phyloP scores from a whole-genome alignment of 2,113 vertebrate species.

The Protomyctophum bolini region DNA sequence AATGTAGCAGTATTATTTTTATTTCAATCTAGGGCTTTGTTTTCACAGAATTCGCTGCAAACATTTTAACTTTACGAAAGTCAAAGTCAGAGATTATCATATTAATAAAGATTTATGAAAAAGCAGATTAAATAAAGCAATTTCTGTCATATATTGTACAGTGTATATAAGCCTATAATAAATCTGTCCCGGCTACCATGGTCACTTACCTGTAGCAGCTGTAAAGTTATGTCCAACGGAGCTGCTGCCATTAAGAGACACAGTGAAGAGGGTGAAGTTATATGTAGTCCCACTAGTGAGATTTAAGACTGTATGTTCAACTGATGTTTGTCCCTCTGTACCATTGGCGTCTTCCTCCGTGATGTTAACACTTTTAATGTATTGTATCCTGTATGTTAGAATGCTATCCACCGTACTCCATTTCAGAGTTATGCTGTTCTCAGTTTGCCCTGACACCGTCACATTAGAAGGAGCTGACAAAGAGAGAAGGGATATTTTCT shows the following conservation, averaged over 20 bases:
- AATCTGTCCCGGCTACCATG: too few relatives aligned
- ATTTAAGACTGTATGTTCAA: not conserved
- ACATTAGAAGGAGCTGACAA: not conserved
- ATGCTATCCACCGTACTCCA: slow-evolving; percentile 6
- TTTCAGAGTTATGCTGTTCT: slow-evolving; percentile 46
- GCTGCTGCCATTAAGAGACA: not conserved
- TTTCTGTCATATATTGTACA: too few relatives aligned
- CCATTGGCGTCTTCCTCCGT: not conserved
- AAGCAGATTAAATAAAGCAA: too few relatives aligned
- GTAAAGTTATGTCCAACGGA: not conserved
- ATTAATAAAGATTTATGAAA: too few relatives aligned
- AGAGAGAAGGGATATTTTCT: not conserved
- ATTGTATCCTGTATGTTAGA: slow-evolving; percentile 16
- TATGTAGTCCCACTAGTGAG: slow-evolving; percentile 37
- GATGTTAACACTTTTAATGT: not conserved
- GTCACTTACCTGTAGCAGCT: slow-evolving; percentile 27
- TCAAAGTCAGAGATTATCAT: too few relatives aligned
- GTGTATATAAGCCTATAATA: too few relatives aligned
- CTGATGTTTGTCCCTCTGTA: rapidly evolving
- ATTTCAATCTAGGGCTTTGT: too few relatives aligned
- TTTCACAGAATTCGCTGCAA: too few relatives aligned
- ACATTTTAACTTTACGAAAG: too few relatives aligned
- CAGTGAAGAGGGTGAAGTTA: slow-evolving; percentile 40
- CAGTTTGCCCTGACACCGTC: not conserved
- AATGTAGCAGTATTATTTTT: too few relatives aligned